Percentiles rank a stretch among this genome's conserved stretches.
Conservation (phyloP, 92 coral and sea anemone genomes). For the Epizoanthus illoricatus region DNA sequence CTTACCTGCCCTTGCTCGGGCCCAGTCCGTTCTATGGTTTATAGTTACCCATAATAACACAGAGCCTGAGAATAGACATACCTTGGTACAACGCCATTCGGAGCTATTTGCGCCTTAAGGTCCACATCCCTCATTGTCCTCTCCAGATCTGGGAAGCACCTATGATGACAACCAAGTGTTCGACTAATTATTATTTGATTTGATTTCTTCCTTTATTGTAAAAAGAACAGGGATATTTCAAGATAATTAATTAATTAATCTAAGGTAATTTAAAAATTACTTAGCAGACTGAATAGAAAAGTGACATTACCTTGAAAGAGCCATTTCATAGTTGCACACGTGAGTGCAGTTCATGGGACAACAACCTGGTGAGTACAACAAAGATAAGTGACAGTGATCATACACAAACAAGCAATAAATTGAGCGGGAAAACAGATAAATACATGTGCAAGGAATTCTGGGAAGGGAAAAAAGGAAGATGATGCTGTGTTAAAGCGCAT, state of each 20-base stretch:
- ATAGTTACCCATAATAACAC: not conserved
- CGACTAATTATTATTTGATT: not conserved
- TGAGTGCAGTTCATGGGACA: slow-evolving; percentile 95
- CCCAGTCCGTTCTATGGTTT: no score
- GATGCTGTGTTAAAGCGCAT: no score
- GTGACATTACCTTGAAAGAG: slow-evolving; percentile 72
- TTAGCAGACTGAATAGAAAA: no score
- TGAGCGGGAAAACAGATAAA: not conserved
- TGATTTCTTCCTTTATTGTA: not conserved
- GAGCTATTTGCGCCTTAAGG: slow-evolving; percentile 71
- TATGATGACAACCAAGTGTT: slow-evolving; percentile 1
- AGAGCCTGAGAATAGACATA: not conserved
- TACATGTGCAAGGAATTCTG: not conserved
- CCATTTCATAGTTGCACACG: slow-evolving; percentile 95
- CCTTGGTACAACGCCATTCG: slow-evolving; percentile 83
- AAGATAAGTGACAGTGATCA: not conserved
- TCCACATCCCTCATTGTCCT: slow-evolving; percentile 83
- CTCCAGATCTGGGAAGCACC: slow-evolving; percentile 86
- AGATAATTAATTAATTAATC: not conserved
- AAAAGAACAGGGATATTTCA: not conserved
- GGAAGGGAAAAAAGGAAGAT: no score
- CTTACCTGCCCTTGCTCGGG: no score
- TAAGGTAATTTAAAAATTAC: not conserved
- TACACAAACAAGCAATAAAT: not conserved
- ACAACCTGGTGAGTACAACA: slow-evolving; percentile 57